Percentiles rank a stretch among this genome's conserved stretches.
Conservation (phyloP, 2,797 vertebrate genomes). For the Lacerta viridis region DNA sequence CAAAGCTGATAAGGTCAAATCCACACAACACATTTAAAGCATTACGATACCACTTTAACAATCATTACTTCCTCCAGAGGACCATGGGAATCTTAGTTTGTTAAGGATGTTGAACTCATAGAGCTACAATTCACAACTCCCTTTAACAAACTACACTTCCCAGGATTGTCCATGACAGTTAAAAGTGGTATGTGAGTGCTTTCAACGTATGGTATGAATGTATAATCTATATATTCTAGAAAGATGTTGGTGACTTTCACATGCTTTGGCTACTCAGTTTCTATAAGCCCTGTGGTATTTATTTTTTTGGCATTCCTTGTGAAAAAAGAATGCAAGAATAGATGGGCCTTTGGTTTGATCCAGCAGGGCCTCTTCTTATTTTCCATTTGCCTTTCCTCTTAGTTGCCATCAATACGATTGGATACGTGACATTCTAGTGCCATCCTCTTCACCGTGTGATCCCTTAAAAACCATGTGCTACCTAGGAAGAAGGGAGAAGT, state of each 20-base stretch:
- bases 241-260: background rate
- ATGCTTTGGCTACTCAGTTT: background rate
- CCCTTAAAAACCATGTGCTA: background rate
- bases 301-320: background rate
- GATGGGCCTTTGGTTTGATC: background rate
- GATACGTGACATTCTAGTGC: background rate
- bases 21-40: no score
- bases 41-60: no score
- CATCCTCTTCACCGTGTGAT: background rate
- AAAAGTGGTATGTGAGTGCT: no score
- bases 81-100: no score
- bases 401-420: background rate
- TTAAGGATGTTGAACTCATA: no score
- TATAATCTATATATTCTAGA: background rate
- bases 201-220: no score
- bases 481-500: background rate
- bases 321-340: background rate
- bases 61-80: no score
- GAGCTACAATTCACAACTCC: no score
- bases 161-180: no score
- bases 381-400: background rate
- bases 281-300: background rate
- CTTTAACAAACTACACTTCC: no score
- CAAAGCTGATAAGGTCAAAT: background rate
- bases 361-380: background rate